Conservation (phyloP, 2,113 vertebrate genomes). For the Mobula hypostoma region DNA sequence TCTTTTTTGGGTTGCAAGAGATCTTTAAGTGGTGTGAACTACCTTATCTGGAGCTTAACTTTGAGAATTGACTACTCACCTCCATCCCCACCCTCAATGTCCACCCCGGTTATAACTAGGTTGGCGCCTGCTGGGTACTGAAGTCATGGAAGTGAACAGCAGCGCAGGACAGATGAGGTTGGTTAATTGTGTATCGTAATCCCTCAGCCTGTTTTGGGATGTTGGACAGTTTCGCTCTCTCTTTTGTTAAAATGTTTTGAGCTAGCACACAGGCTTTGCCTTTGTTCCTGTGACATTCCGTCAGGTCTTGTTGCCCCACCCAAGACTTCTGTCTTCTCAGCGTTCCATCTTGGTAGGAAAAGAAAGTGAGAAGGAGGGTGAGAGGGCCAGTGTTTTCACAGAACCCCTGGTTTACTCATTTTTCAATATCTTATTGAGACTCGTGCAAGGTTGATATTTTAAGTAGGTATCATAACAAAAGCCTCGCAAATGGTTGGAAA, state of each 20-base stretch:
- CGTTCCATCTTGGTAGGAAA: conserved; percentile 50
- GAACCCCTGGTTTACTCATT: conserved; percentile 80
- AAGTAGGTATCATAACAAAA: conserved; percentile 80
- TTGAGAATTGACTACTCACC: too few relatives aligned
- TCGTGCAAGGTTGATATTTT: conserved; percentile 81
- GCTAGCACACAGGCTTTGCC: conserved; percentile 64
- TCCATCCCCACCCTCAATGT: too few relatives aligned
- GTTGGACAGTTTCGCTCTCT: too few relatives aligned
- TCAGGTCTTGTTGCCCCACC: conserved; percentile 66
- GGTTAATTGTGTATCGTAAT: too few relatives aligned
- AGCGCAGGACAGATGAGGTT: too few relatives aligned
- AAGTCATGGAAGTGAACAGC: too few relatives aligned
- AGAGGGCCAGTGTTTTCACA: conserved; percentile 66
- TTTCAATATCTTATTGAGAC: conserved; percentile 84
- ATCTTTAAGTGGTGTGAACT: too few relatives aligned
- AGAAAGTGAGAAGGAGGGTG: conserved; percentile 49
- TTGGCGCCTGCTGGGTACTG: too few relatives aligned
- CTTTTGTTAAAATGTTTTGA: conserved; percentile 67
- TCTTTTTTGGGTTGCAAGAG: too few relatives aligned
- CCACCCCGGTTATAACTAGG: too few relatives aligned
- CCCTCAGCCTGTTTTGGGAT: too few relatives aligned
- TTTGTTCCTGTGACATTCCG: conserved; percentile 62
- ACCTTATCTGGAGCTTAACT: too few relatives aligned
- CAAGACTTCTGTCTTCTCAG: conserved; percentile 64
- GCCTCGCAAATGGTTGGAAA: conserved; percentile 61